Evolutionary conservation across 2,797 vertebrate species (phyloP), one percentile per base, ranked within the genome.

Genomic region (Nannoperca australis): DNA sequence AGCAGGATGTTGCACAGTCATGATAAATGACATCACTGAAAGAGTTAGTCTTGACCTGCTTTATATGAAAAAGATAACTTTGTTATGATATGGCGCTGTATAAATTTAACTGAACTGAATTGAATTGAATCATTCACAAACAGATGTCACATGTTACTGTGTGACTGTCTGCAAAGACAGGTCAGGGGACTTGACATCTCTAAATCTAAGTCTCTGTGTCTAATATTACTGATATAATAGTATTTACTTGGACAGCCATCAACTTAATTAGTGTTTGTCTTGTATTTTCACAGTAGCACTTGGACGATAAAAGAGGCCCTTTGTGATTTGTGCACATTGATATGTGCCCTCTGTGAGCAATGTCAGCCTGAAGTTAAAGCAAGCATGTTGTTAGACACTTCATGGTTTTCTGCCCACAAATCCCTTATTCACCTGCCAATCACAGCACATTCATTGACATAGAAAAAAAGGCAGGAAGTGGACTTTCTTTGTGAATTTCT

Each of bases 201-300:
- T 65, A 58, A 30, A 55, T 13, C 13, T 30, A 70, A 14, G 32
- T 34, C 7, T 14, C 5, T 38, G 13, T 68, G 32, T 34, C 32
- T 34, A 68, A 27, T 27, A 27, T 27, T 27, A 27, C 24, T 1
- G 1, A 27, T 27, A 27, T 27, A 27, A 82, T 73, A 7, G 32
- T 0, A 76, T 64, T 72, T 45, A 34, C 59, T 71, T 12, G 7
- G 22, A 32, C 20, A 27, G 24, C 24, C 32, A 36, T 7, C 30
- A 11, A 7, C 22, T 12, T 53, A n/a, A 79, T 62, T n/a, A 45
- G 17, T 77, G 61, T 67, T 75, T 78, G 44, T 66, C 61, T 70
- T 78, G 59, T 56, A 51, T 89, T 83, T 84, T 85, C 79, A 85
- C 78, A 38, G 81, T 81, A 84, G 53, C 69, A 17, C 55, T 67